Evolutionary conservation across 1,140 invertebrate genomes (phyloP).

Genomic region (Lasioglossum baleicum): DNA sequence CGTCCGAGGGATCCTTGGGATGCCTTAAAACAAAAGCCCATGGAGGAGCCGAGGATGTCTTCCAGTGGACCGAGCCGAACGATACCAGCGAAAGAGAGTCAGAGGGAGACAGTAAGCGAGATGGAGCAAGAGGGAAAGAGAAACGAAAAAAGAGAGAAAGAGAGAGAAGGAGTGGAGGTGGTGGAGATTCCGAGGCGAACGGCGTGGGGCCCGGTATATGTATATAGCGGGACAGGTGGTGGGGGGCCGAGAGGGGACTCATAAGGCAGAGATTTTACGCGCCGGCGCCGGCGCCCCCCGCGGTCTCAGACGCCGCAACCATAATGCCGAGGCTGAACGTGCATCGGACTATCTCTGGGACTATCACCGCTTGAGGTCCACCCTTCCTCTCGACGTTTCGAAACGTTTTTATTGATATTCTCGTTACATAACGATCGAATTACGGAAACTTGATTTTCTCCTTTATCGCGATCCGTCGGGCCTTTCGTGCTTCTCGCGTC

Average conservation of each 20-base stretch:
- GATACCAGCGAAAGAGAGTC: constrained; percentile 31
- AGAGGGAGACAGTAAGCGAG: constrained; percentile 4
- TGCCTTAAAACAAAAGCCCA: constrained; percentile 77
- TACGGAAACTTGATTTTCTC: constrained; percentile 32
- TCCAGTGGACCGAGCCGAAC: constrained; percentile 49
- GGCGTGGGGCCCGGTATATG: constrained; percentile 44
- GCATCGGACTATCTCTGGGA: constrained; percentile 49
- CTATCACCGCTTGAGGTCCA: constrained; percentile 62
- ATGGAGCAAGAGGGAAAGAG: not conserved
- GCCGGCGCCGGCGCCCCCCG: constrained; percentile 80
- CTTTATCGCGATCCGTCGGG: not conserved
- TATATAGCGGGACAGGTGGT: constrained; percentile 27
- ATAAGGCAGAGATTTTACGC: constrained; percentile 79
- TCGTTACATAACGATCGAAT: constrained; percentile 53
- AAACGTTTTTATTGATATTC: constrained; percentile 58
- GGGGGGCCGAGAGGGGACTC: constrained; percentile 51
- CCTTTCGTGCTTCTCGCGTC: not conserved
- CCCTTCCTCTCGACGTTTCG: constrained; percentile 37
- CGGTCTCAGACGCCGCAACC: constrained; percentile 79
- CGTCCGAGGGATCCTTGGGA: constrained; percentile 65
- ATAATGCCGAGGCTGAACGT: constrained; percentile 70
- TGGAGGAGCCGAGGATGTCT: constrained; percentile 66
- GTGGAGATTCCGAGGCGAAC: constrained; percentile 50
- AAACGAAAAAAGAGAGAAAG: not conserved
- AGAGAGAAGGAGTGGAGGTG: constrained; percentile 41